phyloP scores from a whole-genome alignment of 1,140 invertebrate genomes.

The Chrysopa pallens region DNA sequence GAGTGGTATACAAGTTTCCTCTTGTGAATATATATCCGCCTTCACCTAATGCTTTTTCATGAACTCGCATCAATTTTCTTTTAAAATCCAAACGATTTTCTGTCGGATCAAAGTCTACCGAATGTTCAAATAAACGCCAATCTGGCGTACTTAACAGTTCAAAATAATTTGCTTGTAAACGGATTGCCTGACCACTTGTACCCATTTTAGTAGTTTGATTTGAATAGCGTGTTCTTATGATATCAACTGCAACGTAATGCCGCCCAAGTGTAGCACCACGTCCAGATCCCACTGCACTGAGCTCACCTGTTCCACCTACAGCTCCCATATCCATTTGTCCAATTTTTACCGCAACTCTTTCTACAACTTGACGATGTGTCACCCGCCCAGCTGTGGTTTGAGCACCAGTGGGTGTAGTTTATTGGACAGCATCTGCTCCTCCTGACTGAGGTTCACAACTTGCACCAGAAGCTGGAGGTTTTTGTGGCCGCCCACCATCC shows the following conservation, averaged over 20 bases:
- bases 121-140: slow-evolving; percentile 67
- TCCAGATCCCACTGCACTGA: not conserved
- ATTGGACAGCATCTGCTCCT: too few relatives aligned
- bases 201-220: not conserved
- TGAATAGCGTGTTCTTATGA: not conserved
- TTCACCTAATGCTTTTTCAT: slow-evolving; percentile 31
- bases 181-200: slow-evolving; percentile 27
- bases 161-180: slow-evolving; percentile 57
- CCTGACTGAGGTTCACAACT: too few relatives aligned
- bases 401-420: too few relatives aligned
- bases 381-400: too few relatives aligned
- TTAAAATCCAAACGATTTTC: slow-evolving; percentile 43
- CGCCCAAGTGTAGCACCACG: not conserved
- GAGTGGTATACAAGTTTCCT: slow-evolving; percentile 24
- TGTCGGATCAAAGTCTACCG: slow-evolving; percentile 57
- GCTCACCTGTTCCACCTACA: not conserved
- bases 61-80: slow-evolving; percentile 35
- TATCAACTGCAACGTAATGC: not conserved
- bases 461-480: too few relatives aligned
- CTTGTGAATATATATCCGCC: slow-evolving; percentile 37
- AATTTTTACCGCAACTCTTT: too few relatives aligned
- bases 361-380: too few relatives aligned
- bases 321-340: not conserved
- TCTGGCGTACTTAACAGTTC: slow-evolving; percentile 40
- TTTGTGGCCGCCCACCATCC: too few relatives aligned